Base-by-base conservation (phyloP, 2,888 invertebrate genomes). In the Scelioninae gen. 1 region DNA sequence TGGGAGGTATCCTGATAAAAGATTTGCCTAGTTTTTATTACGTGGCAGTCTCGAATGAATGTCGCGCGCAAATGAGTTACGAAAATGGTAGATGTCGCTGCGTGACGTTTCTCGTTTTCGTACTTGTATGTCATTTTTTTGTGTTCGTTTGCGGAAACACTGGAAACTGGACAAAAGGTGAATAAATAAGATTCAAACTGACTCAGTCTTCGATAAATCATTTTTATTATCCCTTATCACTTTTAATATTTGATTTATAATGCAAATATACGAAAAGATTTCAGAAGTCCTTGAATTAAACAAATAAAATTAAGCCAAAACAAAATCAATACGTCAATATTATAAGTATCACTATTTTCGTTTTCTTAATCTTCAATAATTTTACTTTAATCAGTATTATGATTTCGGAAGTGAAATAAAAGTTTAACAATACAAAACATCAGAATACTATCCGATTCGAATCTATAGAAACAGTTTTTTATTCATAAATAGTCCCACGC, bases 41-140 rank as follows among this genome's bases (percentile, higher is more conserved):
- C 32, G 51, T 16, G 66, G 66, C 72, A 62, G 69, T 71, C 79
- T 72, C 45, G 75, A 47, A 10, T 80, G 80, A 83, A 58, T 68
- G 68, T 71, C 62, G 77, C 40, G 81, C 47, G 76, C 43, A 78
- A 76, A 69, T 77, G 72, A 72, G 31, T 47, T 10, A 58, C 71
- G 66, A 40, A 58, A 85, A 80, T 58, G 76, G 74, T 58, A 58
- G 69, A 82, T 68, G 77, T 79, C 84, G 76, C 83, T 77, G 76
- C 78, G 85, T 75, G 84, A 69, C 68, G 43, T 58, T 23, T 31
- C 43, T 13, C 13, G 15, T 68, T 68, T 68, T 68, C n/a, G 47
- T 4, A 16, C 16, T 55, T 66, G 49, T 66, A 66, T 11, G 47
- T 80, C 13, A 60, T 49, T 80, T 74, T 60, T 71, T 81, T 75